These are phyloP conservation scores for Galagoides demidoff DNA, from an alignment of 2,797 vertebrate species.

Conservation along the genomic window DNA sequence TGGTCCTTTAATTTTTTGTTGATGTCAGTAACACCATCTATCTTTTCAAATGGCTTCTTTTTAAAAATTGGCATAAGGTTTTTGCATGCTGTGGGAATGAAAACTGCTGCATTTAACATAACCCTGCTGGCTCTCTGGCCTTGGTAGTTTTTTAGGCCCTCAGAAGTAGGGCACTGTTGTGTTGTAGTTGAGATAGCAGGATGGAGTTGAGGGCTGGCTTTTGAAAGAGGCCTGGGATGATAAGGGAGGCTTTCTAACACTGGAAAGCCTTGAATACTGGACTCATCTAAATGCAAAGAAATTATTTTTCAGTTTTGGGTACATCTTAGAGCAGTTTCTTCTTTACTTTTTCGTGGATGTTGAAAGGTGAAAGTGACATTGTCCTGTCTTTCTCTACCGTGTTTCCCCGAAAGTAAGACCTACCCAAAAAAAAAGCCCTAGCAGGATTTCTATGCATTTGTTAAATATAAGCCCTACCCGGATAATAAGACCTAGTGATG, in stretches of 20 bases:
- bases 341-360: background rate
- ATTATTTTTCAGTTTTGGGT: background rate
- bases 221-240: background rate
- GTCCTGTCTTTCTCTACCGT: background rate
- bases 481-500: too few relatives aligned
- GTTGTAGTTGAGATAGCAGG: too few relatives aligned
- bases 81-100: background rate
- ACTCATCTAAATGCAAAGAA: background rate
- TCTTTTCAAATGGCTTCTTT: background rate
- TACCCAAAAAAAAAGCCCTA: too few relatives aligned
- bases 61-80: background rate
- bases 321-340: background rate
- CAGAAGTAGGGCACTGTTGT: background rate
- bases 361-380: too few relatives aligned
- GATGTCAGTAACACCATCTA: background rate
- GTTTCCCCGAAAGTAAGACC: too few relatives aligned
- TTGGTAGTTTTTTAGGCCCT: background rate
- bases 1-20: slow-evolving; percentile 8
- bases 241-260: background rate
- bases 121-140: background rate
- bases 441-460: too few relatives aligned
- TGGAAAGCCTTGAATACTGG: background rate
- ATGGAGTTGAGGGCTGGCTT: background rate
- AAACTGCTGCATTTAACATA: background rate
- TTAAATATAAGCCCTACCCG: too few relatives aligned